A percentile compares a stretch with the other conserved stretches of the same genome.
phyloP scores from a whole-genome alignment of 2,797 vertebrate genomes.

The Furcifer pardalis region DNA sequence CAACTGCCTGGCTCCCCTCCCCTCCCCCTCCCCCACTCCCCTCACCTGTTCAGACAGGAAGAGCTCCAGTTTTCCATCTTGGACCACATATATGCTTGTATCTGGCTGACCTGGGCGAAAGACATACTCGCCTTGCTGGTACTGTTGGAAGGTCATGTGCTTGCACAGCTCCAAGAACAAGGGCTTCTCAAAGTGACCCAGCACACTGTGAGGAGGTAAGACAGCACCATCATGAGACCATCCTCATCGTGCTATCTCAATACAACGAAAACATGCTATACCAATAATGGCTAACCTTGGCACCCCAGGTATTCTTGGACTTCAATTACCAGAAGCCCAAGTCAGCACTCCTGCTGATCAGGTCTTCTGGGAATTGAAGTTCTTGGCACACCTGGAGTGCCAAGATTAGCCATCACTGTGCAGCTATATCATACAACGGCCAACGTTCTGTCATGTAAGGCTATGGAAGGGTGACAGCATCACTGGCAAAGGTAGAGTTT shows the following conservation, averaged over 20 bases:
- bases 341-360: too few species aligned
- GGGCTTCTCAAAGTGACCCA: slow-evolving; percentile 97
- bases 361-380: too few species aligned
- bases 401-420: too few species aligned
- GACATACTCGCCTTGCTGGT: slow-evolving; percentile 91
- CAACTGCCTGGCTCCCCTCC: too few species aligned
- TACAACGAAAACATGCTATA: not conserved
- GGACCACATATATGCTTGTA: slow-evolving; percentile 94
- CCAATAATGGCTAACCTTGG: too few species aligned
- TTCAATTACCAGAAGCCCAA: too few species aligned
- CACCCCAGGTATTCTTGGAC: too few species aligned
- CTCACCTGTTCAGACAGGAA: slow-evolving; percentile 79
- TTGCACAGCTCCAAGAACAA: slow-evolving; percentile 94
- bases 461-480: too few species aligned
- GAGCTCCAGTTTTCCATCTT: slow-evolving; percentile 93
- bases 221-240: not conserved
- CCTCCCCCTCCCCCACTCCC: too few species aligned
- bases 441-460: not conserved
- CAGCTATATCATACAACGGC: not conserved
- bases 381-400: too few species aligned
- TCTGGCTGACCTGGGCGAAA: slow-evolving; percentile 92
- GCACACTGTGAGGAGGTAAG: slow-evolving; percentile 75
- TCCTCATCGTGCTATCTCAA: not conserved
- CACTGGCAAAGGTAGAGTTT: too few species aligned
- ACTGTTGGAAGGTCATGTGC: slow-evolving; percentile 93